Base-by-base conservation (phyloP, 2,113 vertebrate species). In the Gadus macrocephalus region DNA sequence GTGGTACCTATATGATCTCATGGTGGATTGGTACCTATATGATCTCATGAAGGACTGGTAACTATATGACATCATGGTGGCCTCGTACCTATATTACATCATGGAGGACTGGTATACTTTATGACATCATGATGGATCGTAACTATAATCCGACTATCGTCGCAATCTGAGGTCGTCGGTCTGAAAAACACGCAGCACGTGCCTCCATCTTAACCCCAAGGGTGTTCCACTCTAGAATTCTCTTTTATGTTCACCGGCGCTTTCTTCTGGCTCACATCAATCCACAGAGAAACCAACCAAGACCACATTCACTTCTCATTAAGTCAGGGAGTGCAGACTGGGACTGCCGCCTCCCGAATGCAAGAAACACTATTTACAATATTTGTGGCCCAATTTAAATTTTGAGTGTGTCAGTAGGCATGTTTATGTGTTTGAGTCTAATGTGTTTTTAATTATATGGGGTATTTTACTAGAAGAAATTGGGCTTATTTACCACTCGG, bases 391-490 rank as follows among this genome's bases (percentile, higher is more conserved):
- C 65, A 66, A 90, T 92, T 90, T 89, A 84, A 87, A 91, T 90
- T 91, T 87, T 87, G 85, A 90, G 89, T 89, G 87, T 79, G 89
- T 85, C 70, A 56, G 59, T 68, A 42, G 71, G 85, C 85, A 80
- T 80, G 77, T 83, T 88, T 84, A 70, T 70, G 75, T 66, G 73
- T 67, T 68, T 83, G 76, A 11, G 42, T 49, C 6, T 49, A 49
- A 49, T 49, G 42, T 49, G 42, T 49, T 49, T 84, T 86, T 83
- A 83, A 83, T 85, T 72, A 88, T 78, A 69, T 35, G 77, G 77
- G 71, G 75, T 76, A 75, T 84, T 86, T 78, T 70, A 62, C 63
- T 64, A 62, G 76, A 70, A 56, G 31, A 16, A 42, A 58, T 6
- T 1, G n/a, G 55, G 66, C 74, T 83, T 72, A 79, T 82, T 84